Base-by-base conservation (phyloP, 2,797 vertebrate genomes). In the Phoebastria nigripes region DNA sequence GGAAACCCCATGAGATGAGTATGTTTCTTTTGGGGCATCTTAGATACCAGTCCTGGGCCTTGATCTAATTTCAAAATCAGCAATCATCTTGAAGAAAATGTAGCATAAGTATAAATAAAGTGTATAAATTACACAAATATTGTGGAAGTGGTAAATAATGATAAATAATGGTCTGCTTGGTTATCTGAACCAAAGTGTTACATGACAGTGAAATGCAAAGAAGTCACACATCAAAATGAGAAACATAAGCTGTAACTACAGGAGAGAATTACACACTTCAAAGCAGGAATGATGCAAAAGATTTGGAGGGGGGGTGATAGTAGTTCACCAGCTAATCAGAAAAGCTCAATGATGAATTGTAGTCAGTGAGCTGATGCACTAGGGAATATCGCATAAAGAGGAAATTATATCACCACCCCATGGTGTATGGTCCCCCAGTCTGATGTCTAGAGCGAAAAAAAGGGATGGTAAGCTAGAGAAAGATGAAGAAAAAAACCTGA, bases 251-350 rank as follows among this genome's bases (percentile, higher is more conserved):
- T 74, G 6, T 63, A 70, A 54, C 7, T 77, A 19, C 9, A 42
- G 42, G 11, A 79, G 46, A 44, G 6, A 76, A 83, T 69, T 49
- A 31, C 33, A 62, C 11, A 42, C 15, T 66, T 88, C 29, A 71
- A 73, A 62, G 21, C 47, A 90, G n/a, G 21, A 76, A 63, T 15
- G 29, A 82, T 35, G 11, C 15, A 58, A 79, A 89, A 63, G 13
- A 54, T 69, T 70, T 14, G 22, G 8, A 5, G 4, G 1, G 3
- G 9, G 1, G 2, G 1, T 39, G 37, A 35, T 18, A 41, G 20
- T 13, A 41, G 14, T n/a, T 71, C 41, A 67, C 10, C 31, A 72
- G n/a, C 46, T 78, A 54, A 72, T 78, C 65, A 65, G 17, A 82
- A 93, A 78, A 86, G 9, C 25, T 14, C 15, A 44, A 4, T 67